These are phyloP conservation scores for Papilio dardanus DNA, from an alignment of 1,140 invertebrate species.

Conservation along the genomic window DNA sequence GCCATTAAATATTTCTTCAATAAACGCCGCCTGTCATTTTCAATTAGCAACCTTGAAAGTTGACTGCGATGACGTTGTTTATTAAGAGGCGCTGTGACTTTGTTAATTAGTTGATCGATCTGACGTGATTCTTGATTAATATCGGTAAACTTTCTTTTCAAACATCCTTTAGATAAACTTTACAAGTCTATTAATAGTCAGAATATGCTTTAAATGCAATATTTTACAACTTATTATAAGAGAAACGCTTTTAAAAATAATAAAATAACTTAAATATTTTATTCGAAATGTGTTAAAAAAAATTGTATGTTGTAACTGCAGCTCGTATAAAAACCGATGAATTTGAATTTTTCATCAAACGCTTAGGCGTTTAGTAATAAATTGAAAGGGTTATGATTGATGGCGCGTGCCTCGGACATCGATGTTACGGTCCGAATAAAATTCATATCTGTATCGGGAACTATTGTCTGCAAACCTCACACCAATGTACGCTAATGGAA, in stretches of 20 bases:
- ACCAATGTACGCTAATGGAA: background rate
- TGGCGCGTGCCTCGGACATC: constrained; percentile 31
- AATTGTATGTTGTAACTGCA: background rate
- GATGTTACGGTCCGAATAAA: constrained; percentile 24
- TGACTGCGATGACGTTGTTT: constrained; percentile 3
- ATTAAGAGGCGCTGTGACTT: constrained; percentile 15
- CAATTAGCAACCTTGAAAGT: constrained; percentile 28
- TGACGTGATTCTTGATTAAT: constrained; percentile 11
- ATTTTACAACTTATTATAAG: too few relatives aligned
- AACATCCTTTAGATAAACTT: background rate
- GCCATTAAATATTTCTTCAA: constrained; percentile 19
- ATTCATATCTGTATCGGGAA: background rate
- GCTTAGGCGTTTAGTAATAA: constrained; percentile 54
- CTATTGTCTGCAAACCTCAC: constrained; percentile 5
- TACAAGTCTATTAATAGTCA: background rate
- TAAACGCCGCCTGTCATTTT: constrained; percentile 27
- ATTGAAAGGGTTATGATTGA: constrained; percentile 54
- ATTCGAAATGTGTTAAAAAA: too few relatives aligned
- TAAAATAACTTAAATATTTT: too few relatives aligned
- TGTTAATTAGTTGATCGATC: constrained; percentile 28
- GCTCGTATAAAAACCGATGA: constrained; percentile 20
- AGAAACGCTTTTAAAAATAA: too few relatives aligned
- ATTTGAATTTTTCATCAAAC: constrained; percentile 39
- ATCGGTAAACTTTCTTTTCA: background rate
- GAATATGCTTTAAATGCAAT: too few relatives aligned